phyloP scores from a whole-genome alignment of 1,140 invertebrate genomes.

The Zaprionus tsacasi region DNA sequence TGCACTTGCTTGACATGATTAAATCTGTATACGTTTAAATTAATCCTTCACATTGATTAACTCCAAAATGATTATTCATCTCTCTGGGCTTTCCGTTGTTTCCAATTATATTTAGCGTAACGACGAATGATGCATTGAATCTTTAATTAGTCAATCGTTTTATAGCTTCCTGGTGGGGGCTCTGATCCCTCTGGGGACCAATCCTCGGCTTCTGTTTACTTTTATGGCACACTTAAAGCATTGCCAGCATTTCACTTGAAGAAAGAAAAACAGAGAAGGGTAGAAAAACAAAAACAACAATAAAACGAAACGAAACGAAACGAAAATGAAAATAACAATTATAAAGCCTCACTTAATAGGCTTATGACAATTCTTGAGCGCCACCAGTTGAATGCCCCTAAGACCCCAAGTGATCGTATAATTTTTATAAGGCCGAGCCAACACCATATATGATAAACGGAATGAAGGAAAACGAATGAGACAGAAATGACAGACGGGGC shows the following conservation, averaged over 20 bases:
- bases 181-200: slow-evolving; percentile 8
- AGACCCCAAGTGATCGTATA: slow-evolving; percentile 55
- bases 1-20: not conserved
- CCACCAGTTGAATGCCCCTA: slow-evolving; percentile 74
- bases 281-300: slow-evolving; percentile 10
- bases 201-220: slow-evolving; percentile 62
- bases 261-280: slow-evolving; percentile 20
- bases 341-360: slow-evolving; percentile 64
- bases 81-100: slow-evolving; percentile 15
- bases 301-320: slow-evolving; percentile 6
- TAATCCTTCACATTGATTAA: slow-evolving; percentile 11
- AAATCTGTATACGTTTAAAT: not conserved
- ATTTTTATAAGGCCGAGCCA: slow-evolving; percentile 60
- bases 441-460: slow-evolving; percentile 60
- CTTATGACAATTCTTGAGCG: slow-evolving; percentile 73
- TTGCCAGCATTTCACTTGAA: slow-evolving; percentile 43
- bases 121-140: slow-evolving; percentile 47
- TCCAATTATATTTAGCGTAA: slow-evolving; percentile 15
- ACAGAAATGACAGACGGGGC: not conserved
- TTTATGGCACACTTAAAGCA: slow-evolving; percentile 64
- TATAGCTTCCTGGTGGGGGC: slow-evolving; percentile 70
- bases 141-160: slow-evolving; percentile 74
- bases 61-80: slow-evolving; percentile 21
- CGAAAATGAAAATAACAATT: slow-evolving; percentile 31
- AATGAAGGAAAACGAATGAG: slow-evolving; percentile 12